Conservation (phyloP, 2,113 vertebrate genomes). For the Apistogramma diplotaenia region DNA sequence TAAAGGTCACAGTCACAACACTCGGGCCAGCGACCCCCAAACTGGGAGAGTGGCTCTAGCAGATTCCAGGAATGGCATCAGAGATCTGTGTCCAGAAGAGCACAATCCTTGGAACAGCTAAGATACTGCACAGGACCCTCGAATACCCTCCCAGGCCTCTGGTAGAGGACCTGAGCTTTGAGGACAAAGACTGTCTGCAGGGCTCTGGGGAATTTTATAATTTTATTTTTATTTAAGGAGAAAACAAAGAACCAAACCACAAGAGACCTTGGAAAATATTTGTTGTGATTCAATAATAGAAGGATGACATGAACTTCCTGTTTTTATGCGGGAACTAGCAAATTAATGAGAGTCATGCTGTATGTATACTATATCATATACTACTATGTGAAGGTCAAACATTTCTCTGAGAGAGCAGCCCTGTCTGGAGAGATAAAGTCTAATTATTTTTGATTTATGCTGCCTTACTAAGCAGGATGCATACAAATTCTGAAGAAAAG, state of each 20-base stretch:
- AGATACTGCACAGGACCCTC: too few relatives aligned
- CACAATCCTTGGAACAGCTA: too few relatives aligned
- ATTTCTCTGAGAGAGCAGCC: conserved; percentile 19
- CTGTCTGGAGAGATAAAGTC: conserved; percentile 24
- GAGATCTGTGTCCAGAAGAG: too few relatives aligned
- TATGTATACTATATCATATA: conserved; percentile 1
- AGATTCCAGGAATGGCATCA: too few relatives aligned
- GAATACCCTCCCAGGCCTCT: too few relatives aligned
- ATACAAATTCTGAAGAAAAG: conserved; percentile 5
- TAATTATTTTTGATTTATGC: conserved; percentile 55
- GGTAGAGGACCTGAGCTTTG: too few relatives aligned
- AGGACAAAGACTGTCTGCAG: too few relatives aligned
- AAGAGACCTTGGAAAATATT: neutral
- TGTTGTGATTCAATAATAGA: neutral
- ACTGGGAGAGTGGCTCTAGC: too few relatives aligned
- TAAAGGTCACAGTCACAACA: too few relatives aligned
- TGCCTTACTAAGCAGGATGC: conserved; percentile 6
- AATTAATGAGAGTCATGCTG: conserved; percentile 22
- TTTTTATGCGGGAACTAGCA: neutral
- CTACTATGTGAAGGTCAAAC: conserved; percentile 34
- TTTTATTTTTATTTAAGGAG: too few relatives aligned
- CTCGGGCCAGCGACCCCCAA: too few relatives aligned
- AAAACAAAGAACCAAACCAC: neutral
- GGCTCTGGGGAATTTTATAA: too few relatives aligned
- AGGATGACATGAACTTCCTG: neutral